These are phyloP conservation scores for Euphonia xanthogaster DNA, from an alignment of 2,797 vertebrate species.

Conservation along the genomic window DNA sequence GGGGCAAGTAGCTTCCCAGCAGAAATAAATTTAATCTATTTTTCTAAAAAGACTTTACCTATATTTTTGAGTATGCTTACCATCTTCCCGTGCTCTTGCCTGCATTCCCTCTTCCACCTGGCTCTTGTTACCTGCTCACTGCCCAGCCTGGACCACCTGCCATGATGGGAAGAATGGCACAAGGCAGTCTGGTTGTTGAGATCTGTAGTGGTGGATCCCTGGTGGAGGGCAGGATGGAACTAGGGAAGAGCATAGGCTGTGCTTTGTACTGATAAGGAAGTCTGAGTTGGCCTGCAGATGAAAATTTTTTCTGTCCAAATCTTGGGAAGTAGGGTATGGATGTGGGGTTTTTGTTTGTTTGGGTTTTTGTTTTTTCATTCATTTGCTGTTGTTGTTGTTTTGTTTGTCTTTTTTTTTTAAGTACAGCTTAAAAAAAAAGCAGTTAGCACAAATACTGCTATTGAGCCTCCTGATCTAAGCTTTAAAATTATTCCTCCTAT, in stretches of 20 bases:
- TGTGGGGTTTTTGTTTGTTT: not conserved
- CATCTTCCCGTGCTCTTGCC: not conserved
- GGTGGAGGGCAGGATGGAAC: too few species aligned
- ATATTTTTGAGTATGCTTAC: not conserved
- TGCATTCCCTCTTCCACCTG: not conserved
- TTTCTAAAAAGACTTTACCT: not conserved
- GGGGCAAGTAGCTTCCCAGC: constrained; percentile 8
- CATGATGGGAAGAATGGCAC: accelerated
- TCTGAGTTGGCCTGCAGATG: not conserved
- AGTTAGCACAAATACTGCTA: not conserved
- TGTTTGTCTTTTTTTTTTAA: not conserved
- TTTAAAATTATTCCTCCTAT: not conserved
- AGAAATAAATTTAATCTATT: constrained; percentile 40
- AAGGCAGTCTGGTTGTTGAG: not conserved
- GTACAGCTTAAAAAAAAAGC: not conserved
- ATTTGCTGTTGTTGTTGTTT: not conserved
- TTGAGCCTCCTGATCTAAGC: not conserved
- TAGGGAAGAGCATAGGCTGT: not conserved
- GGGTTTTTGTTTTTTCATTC: not conserved
- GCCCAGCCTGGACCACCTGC: not conserved
- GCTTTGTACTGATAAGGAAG: not conserved
- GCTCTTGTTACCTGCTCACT: not conserved
- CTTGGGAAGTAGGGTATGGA: not conserved
- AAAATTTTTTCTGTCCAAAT: not conserved
- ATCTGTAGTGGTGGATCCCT: not conserved